These are phyloP conservation scores for Gymnarchus niloticus DNA, from an alignment of 2,113 vertebrate genomes.

Conservation along the genomic window DNA sequence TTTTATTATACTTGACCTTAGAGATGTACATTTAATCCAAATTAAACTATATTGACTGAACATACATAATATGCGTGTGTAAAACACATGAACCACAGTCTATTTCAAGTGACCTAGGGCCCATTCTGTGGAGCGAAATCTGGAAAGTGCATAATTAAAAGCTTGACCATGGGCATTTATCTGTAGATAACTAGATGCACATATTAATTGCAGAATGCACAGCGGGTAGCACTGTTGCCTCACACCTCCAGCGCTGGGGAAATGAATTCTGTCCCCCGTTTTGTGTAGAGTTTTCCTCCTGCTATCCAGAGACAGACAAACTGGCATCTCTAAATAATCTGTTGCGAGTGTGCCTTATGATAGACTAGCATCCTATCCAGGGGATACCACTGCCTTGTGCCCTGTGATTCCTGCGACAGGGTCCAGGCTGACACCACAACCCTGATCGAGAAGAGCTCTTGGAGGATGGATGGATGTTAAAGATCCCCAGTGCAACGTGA, in stretches of 20 bases:
- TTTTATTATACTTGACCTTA: too few species aligned
- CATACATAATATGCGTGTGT: too few species aligned
- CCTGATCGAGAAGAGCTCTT: not conserved
- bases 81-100: too few species aligned
- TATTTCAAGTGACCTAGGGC: too few species aligned
- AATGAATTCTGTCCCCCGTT: not conserved
- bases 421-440: not conserved
- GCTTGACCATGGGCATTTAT: too few species aligned
- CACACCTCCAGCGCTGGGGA: not conserved
- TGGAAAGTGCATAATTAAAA: too few species aligned
- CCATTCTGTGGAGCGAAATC: too few species aligned
- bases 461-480: conserved; percentile 7
- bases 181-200: too few species aligned
- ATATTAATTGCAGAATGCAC: not conserved
- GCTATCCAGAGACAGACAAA: not conserved
- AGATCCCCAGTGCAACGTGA: conserved; percentile 26
- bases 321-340: not conserved
- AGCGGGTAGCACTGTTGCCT: not conserved
- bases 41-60: too few species aligned
- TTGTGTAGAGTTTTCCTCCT: not conserved
- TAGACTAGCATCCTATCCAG: not conserved
- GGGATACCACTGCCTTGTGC: not conserved
- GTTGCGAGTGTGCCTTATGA: not conserved
- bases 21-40: too few species aligned
- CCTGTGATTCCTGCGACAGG: not conserved